Evolutionary conservation across 2,888 invertebrate species (phyloP), one percentile per base, ranked within the genome.

Genomic region (Ecliptopera silaceata): DNA sequence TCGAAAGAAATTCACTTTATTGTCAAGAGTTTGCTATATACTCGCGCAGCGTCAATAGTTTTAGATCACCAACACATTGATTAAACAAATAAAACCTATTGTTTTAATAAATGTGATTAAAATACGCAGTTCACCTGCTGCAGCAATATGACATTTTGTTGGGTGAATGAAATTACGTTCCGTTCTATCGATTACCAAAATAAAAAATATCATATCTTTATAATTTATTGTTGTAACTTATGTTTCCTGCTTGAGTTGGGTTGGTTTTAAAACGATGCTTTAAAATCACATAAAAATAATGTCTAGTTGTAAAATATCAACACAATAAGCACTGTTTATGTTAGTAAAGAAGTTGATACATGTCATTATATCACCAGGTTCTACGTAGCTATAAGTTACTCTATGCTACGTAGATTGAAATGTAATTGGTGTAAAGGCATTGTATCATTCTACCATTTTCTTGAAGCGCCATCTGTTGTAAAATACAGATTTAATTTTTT

Each of bases 121-220:
- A 83, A 84, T 88, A 85, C 88, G 86, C 85, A 86, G 76, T 86
- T 79, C 68, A 70, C 68, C 64, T 60, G 67, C 72, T 65, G 59
- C 61, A 36, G 5, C 6, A 44, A 11, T 6, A 8, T 31, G 11
- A 42, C 26, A 13, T 13, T 10, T 26, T 39, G 39, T 17, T 12
- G n/a, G n/a, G n/a, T n/a, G n/a, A 11, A 34, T 32, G 6, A 18
- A 18, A 17, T 4, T n/a, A 20, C 17, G 15, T 38, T 18, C 11
- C 39, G 39, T 39, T 39, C n/a, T 15, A 8, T 34, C 5, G n/a
- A 34, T 20, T 20, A 20, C n/a, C n/a, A 22, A 22, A 22, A 22
- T 22, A 22, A 22, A 22, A n/a, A n/a, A n/a, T n/a, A n/a, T n/a
- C n/a, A n/a, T n/a, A n/a, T n/a, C n/a, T n/a, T n/a, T n/a, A n/a